Conservation (phyloP, 2,888 invertebrate genomes). For the Nephrotoma flavescens region DNA sequence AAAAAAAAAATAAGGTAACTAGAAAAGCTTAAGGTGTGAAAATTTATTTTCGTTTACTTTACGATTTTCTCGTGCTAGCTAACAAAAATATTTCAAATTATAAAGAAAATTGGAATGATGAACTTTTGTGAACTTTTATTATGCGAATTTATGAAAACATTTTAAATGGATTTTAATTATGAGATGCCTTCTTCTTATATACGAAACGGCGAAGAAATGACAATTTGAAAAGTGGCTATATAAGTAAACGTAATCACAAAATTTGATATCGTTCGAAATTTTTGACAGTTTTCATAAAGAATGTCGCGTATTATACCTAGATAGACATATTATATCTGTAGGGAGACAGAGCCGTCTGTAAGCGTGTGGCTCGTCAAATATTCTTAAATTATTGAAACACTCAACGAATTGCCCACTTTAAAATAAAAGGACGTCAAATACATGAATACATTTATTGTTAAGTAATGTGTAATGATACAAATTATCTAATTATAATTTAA, state of each 20-base stretch:
- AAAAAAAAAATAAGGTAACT: not conserved
- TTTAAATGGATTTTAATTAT: not conserved
- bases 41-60: not conserved
- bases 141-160: not conserved
- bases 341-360: too few relatives aligned
- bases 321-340: too few relatives aligned
- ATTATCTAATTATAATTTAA: too few relatives aligned
- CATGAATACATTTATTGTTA: too few relatives aligned
- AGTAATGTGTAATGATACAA: too few relatives aligned
- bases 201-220: not conserved
- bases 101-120: not conserved
- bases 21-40: not conserved
- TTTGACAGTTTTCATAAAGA: not conserved
- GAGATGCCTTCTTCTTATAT: not conserved
- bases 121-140: not conserved
- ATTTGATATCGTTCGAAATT: not conserved
- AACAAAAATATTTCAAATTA: not conserved
- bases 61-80: not conserved
- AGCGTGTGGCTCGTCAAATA: too few relatives aligned
- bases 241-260: not conserved
- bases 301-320: too few relatives aligned
- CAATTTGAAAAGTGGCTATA: not conserved
- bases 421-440: too few relatives aligned
- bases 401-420: too few relatives aligned
- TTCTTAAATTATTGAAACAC: too few relatives aligned